Evolutionary conservation across 2,888 invertebrate species (phyloP).

Genomic region (Gnatocerus cornutus): DNA sequence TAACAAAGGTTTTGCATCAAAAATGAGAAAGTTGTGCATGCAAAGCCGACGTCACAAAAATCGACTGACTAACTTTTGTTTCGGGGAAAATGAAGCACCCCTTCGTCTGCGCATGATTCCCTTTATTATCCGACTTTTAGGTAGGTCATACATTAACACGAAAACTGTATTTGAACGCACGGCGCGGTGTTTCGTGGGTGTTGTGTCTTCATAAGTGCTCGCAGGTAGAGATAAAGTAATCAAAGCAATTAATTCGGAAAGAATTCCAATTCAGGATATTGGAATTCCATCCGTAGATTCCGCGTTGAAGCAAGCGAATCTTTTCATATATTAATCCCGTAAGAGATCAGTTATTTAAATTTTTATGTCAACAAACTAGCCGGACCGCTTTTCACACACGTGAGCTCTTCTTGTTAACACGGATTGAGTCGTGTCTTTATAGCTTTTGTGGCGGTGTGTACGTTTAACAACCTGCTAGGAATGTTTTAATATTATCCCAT

Average conservation of each 20-base stretch:
- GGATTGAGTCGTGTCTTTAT: constrained; percentile 40
- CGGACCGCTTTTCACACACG: constrained; percentile 41
- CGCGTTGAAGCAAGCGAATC: background rate
- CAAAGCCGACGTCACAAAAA: background rate
- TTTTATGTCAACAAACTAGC: constrained; percentile 48
- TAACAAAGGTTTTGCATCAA: too few species aligned
- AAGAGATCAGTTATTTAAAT: constrained; percentile 29
- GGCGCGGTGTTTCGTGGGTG: constrained; percentile 11
- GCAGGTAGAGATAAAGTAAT: constrained; percentile 1
- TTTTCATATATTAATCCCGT: background rate
- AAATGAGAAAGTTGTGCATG: too few species aligned
- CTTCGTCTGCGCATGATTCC: constrained; percentile 14
- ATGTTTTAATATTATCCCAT: constrained; percentile 51
- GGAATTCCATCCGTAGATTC: constrained; percentile 15
- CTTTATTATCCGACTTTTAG: constrained; percentile 18
- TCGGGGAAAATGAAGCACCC: constrained; percentile 9
- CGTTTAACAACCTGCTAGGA: constrained; percentile 52
- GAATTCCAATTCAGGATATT: constrained; percentile 17
- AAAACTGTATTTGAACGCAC: constrained; percentile 8
- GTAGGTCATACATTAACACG: constrained; percentile 32
- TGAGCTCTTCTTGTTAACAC: constrained; percentile 42
- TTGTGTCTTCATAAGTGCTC: background rate
- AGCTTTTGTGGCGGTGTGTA: constrained; percentile 50
- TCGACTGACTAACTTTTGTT: background rate
- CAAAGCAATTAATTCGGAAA: constrained; percentile 2